Evolutionary conservation across 1,140 invertebrate species (phyloP).

Genomic region (Phymorhynchus buccinoides): DNA sequence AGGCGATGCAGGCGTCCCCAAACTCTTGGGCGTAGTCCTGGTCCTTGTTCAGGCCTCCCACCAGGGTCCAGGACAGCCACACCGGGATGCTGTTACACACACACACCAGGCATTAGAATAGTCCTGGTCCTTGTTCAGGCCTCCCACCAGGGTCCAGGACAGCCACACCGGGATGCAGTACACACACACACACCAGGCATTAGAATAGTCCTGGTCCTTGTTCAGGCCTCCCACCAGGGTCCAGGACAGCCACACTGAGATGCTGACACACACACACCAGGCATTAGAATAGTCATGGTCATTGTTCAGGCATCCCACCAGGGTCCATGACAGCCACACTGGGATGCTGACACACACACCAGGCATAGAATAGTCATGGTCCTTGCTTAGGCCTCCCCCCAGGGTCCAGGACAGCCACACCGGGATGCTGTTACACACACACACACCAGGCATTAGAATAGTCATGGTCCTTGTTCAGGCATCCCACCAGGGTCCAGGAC

Average conservation of each 20-base stretch:
- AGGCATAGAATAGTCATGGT: too few species aligned
- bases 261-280: slow-evolving; percentile 76
- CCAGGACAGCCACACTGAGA: slow-evolving; percentile 93
- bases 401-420: too few species aligned
- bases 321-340: too few species aligned
- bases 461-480: slow-evolving; percentile 78
- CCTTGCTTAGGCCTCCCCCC: too few species aligned
- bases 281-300: too few species aligned
- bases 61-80: slow-evolving; percentile 87
- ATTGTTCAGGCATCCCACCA: too few species aligned
- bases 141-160: slow-evolving; percentile 83
- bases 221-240: slow-evolving; percentile 81
- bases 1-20: slow-evolving; percentile 87
- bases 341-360: too few species aligned
- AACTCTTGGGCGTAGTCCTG: slow-evolving; percentile 75
- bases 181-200: slow-evolving; percentile 67
- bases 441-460: slow-evolving; percentile 74
- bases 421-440: too few species aligned
- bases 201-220: slow-evolving; percentile 74
- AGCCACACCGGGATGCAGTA: slow-evolving; percentile 88
- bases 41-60: slow-evolving; percentile 79
- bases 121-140: slow-evolving; percentile 78
- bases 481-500: slow-evolving; percentile 83
- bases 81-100: slow-evolving; percentile 81
- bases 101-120: slow-evolving; percentile 73